Conservation (phyloP, 2,113 vertebrate genomes). For the Spea bombifrons region DNA sequence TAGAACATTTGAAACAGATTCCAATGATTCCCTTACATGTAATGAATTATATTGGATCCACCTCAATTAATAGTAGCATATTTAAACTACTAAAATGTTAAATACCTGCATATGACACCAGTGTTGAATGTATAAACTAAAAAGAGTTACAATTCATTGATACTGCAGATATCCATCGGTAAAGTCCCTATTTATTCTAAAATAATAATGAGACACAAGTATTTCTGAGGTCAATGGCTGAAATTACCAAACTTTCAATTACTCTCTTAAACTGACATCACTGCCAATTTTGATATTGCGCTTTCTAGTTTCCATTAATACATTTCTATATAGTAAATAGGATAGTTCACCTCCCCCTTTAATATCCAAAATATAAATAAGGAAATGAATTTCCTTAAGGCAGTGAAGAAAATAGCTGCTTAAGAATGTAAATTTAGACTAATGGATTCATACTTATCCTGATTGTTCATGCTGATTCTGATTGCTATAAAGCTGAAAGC, state of each 20-base stretch:
- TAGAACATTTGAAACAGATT: no score
- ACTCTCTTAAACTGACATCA: not conserved
- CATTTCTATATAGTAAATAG: not conserved
- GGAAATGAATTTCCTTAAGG: constrained; percentile 25
- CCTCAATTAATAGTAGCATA: no score
- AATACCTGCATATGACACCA: no score
- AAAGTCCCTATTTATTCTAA: no score
- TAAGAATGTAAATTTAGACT: constrained; percentile 39
- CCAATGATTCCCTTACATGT: no score
- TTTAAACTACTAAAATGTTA: no score
- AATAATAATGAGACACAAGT: constrained; percentile 7
- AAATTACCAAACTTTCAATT: constrained; percentile 5
- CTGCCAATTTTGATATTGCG: not conserved
- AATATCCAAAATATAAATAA: constrained; percentile 36
- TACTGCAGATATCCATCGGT: no score
- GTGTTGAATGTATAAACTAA: no score
- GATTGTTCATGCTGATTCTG: constrained; percentile 45
- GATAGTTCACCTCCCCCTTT: constrained; percentile 9
- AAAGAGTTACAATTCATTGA: no score
- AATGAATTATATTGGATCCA: no score
- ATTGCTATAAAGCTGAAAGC: constrained; percentile 36
- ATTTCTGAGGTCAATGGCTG: not conserved
- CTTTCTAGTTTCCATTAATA: not conserved
- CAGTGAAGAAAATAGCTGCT: constrained; percentile 12
- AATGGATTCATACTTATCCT: constrained; percentile 44